Evolutionary conservation across 64 coral and sea anemone genomes (phyloP).

Genomic region (Platygyra sinensis): DNA sequence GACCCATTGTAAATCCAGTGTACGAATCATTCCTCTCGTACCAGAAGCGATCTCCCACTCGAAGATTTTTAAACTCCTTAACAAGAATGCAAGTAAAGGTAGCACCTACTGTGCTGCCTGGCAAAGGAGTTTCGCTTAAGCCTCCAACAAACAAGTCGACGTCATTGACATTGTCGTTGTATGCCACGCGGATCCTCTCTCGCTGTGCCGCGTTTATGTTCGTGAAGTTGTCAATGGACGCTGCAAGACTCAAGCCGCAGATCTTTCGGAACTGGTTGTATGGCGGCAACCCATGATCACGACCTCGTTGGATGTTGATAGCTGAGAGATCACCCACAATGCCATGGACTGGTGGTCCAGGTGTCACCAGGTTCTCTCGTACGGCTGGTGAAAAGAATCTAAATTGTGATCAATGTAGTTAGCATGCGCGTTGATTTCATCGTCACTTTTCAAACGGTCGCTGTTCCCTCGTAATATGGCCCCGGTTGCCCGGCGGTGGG

Average conservation of each 20-base stretch:
- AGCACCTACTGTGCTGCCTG: slow-evolving; percentile 20
- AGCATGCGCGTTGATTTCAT: background rate
- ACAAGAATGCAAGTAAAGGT: slow-evolving; percentile 55
- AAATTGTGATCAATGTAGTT: background rate
- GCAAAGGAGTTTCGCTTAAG: slow-evolving; percentile 16
- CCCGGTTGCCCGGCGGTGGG: no score
- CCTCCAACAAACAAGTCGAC: slow-evolving; percentile 67
- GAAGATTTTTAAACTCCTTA: slow-evolving; percentile 18
- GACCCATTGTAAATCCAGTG: slow-evolving; percentile 31
- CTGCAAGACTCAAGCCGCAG: slow-evolving; percentile 7
- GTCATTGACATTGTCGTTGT: slow-evolving; percentile 26
- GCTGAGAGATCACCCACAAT: slow-evolving; percentile 42
- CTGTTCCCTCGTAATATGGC: no score
- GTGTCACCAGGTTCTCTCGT: slow-evolving; percentile 18
- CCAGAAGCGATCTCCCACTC: slow-evolving; percentile 61
- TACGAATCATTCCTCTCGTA: slow-evolving; percentile 39
- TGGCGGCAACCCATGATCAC: slow-evolving; percentile 69
- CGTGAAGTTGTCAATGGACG: slow-evolving; percentile 9
- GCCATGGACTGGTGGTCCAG: background rate
- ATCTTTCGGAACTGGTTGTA: slow-evolving; percentile 32
- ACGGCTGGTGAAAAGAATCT: slow-evolving; percentile 60
- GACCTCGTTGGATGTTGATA: slow-evolving; percentile 64
- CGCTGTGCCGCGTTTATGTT: background rate
- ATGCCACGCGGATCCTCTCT: slow-evolving; percentile 22
- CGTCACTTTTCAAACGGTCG: no score